Base-by-base conservation (phyloP, 2,113 vertebrate species). In the Ramphastos sulfuratus region DNA sequence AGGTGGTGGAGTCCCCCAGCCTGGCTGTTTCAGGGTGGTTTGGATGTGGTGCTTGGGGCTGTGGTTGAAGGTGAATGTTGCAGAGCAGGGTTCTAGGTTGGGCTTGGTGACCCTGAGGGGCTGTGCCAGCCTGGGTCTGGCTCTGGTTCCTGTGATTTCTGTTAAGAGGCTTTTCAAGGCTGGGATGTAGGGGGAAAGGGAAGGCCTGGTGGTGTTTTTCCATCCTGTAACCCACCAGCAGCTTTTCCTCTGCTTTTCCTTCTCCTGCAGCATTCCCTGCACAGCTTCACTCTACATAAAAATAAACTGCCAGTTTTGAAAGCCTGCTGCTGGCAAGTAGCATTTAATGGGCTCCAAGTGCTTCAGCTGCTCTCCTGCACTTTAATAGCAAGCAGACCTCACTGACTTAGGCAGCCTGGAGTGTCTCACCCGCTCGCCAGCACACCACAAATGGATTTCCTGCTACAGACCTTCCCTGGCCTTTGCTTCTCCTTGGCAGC, bases 331-430 rank as follows among this genome's bases (percentile, higher is more conserved):
- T 46, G 0, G 78, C 71, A 84, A 85, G 79, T 21, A 73, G 75
- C 39, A 5, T 69, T 93, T 76, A 79, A 96, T 27, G 67, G 39
- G 42, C 55, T 93, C 66, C 75, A 72, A 90, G 11, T 52, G 55
- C 63, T 90, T 58, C 71, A 83, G 93, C 74, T 81, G 87, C 19
- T 73, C 56, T 64, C 78, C 87, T 83, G 67, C 28, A 8, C 67
- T 19, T 55, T 81, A 80, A 87, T n/a, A 71, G 75, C 82, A 91
- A 93, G 75, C 92, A 94, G 94, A 79, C 33, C 52, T 50, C 42
- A 33, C 23, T 19, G 81, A 66, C 80, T 17, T 2, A 4, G 73
- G 60, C 81, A 70, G 74, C 65, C 78, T 75, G 59, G 66, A 63
- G 46, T 5, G 66, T 60, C 74, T 66, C 58, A 0, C 7, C 16